Conservation (phyloP, 2,797 vertebrate genomes). For the Lepilemur septentrionalis region DNA sequence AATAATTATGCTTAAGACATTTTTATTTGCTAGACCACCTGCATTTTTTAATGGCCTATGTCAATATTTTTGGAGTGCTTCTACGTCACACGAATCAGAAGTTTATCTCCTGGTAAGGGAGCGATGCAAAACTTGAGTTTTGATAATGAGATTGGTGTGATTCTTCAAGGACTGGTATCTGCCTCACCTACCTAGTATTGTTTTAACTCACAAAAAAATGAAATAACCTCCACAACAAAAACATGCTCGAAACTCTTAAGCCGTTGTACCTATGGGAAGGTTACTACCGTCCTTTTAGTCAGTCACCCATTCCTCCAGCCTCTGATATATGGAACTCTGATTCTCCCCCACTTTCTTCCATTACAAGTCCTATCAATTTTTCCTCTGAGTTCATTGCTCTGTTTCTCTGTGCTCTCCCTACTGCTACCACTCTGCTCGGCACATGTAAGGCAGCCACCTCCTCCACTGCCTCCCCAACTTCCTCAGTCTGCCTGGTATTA, state of each 20-base stretch:
- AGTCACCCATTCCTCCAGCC: not conserved
- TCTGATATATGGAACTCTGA: not conserved
- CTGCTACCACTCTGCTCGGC: not conserved
- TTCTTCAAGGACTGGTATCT: not conserved
- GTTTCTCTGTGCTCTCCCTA: not conserved
- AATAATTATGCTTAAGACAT: not conserved
- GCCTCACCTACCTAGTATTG: not conserved
- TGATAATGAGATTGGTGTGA: not conserved
- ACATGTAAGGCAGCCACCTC: rapidly evolving
- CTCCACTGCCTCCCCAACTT: not conserved
- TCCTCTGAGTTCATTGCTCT: not conserved
- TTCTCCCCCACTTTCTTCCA: no score
- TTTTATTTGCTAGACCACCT: not conserved
- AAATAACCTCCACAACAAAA: not conserved
- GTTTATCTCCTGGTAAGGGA: not conserved
- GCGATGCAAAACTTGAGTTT: not conserved
- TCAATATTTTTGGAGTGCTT: not conserved
- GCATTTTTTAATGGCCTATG: not conserved
- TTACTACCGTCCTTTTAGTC: not conserved
- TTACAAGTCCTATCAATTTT: not conserved
- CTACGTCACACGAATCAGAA: not conserved
- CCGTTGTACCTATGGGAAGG: not conserved
- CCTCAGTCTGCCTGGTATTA: not conserved
- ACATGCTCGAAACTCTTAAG: not conserved
- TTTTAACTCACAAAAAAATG: not conserved